A percentile compares a stretch with the other conserved stretches of the same genome.
phyloP scores from a whole-genome alignment of 2,113 vertebrate genomes.

The Brienomyrus longianalis region DNA sequence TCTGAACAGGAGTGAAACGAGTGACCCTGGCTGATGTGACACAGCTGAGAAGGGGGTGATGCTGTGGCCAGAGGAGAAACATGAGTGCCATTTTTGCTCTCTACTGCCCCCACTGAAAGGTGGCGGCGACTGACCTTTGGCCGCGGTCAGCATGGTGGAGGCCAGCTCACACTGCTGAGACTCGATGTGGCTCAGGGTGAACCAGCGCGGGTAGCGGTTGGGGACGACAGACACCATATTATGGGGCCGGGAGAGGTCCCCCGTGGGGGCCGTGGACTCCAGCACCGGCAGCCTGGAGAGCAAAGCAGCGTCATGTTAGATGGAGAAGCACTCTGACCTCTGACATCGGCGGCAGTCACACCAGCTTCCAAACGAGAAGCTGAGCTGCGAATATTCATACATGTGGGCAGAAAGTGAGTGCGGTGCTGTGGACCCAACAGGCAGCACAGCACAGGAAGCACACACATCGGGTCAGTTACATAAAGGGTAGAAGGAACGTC shows the following conservation, averaged over 20 bases:
- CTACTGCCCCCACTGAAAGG: background rate
- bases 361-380: background rate
- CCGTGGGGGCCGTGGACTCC: slow-evolving; percentile 85
- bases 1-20: background rate
- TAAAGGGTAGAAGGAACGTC: background rate
- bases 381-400: background rate
- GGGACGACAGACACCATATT: slow-evolving; percentile 96
- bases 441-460: background rate
- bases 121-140: slow-evolving; percentile 71
- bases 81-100: background rate
- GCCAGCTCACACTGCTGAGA: slow-evolving; percentile 92
- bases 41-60: background rate
- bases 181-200: slow-evolving; percentile 90
- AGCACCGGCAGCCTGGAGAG: slow-evolving; percentile 82
- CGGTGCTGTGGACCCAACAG: background rate
- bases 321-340: background rate
- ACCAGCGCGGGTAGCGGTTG: slow-evolving; percentile 94
- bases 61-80: background rate
- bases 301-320: background rate
- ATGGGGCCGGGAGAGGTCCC: slow-evolving; percentile 87
- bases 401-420: background rate
- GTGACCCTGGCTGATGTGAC: background rate
- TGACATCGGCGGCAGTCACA: background rate
- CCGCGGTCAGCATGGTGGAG: slow-evolving; percentile 87
- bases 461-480: background rate